Base-by-base conservation (phyloP, 2,888 invertebrate species). In the Sicus ferrugineus region DNA sequence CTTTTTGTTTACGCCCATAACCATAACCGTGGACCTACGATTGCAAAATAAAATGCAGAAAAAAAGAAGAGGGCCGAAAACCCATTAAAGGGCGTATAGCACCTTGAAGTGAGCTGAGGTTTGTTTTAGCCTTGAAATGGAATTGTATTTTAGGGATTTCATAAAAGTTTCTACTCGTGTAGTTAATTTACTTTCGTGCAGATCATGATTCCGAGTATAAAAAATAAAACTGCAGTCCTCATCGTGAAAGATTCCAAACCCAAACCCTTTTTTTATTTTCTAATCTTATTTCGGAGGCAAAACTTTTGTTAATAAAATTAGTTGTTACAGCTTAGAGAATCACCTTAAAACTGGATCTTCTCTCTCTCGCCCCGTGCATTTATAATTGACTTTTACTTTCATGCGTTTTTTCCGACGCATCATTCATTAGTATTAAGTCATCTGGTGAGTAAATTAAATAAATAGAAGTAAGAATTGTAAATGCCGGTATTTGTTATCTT, bases 21-120 rank as follows among this genome's bases (percentile, higher is more conserved):
- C n/a, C n/a, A n/a, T n/a, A n/a, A n/a, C n/a, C n/a, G n/a, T 81
- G 77, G n/a, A 80, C 79, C 31, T 80, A 77, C 2, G 73, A 74
- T 62, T 78, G 77, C 52, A 81, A 63, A 11, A 80, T 77, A 4
- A 79, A 54, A 6, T 77, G 73, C 67, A 78, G 77, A 71, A 81
- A 82, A 69, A 82, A 81, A 26, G 75, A 69, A 11, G 79, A 74
- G 2, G 80, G 73, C 4, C 81, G 78, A 68, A 77, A 76, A 6
- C 82, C 80, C 0, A 74, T 75, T 23, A 78, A 78, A 71, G 2
- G 75, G 26, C 1, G 69, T 69, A 2, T 56, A 3, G 31, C 64
- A 67, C 7, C 72, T n/a, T n/a, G n/a, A n/a, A n/a, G n/a, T 28
- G 3, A 71, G 9, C 21, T 21, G 7, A 52, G 4, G 16, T 16